These are phyloP conservation scores for Periophthalmodon schlosseri DNA, from an alignment of 2,113 vertebrate species.

Conservation along the genomic window DNA sequence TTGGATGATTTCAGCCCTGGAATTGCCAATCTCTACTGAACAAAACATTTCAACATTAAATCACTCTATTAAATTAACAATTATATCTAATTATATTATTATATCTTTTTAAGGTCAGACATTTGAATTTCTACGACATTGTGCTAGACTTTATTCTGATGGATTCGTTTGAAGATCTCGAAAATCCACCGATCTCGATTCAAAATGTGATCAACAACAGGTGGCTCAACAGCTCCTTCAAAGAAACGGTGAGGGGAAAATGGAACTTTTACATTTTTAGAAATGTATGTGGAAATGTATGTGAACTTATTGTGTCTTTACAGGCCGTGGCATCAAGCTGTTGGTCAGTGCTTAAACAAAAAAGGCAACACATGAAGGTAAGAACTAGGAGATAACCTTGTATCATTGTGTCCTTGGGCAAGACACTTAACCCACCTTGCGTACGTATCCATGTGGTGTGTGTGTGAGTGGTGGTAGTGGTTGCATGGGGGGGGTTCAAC, in stretches of 20 bases:
- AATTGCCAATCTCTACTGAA: too few species aligned
- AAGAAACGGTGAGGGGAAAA: conserved; percentile 87
- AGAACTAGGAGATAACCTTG: background rate
- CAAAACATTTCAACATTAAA: too few species aligned
- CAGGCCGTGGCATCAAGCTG: conserved; percentile 97
- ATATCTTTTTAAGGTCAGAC: conserved; percentile 81
- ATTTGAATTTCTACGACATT: conserved; percentile 96
- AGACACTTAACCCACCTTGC: background rate
- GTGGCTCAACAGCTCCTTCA: conserved; percentile 96
- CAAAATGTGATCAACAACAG: conserved; percentile 96
- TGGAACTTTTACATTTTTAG: too few species aligned
- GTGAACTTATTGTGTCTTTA: background rate
- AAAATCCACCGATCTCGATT: conserved; percentile 95
- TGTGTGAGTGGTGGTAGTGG: too few species aligned
- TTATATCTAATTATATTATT: background rate
- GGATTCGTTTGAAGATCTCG: conserved; percentile 98
- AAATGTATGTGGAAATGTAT: too few species aligned
- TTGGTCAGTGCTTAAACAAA: conserved; percentile 96
- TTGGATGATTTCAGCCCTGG: too few species aligned
- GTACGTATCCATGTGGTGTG: too few species aligned
- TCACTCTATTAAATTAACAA: background rate
- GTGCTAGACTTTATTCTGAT: conserved; percentile 97
- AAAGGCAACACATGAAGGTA: conserved; percentile 94
- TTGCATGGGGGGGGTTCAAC: too few species aligned
- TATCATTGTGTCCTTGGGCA: background rate